Conservation (phyloP, 92 coral and sea anemone genomes). For the Epizoanthus fatuus region DNA sequence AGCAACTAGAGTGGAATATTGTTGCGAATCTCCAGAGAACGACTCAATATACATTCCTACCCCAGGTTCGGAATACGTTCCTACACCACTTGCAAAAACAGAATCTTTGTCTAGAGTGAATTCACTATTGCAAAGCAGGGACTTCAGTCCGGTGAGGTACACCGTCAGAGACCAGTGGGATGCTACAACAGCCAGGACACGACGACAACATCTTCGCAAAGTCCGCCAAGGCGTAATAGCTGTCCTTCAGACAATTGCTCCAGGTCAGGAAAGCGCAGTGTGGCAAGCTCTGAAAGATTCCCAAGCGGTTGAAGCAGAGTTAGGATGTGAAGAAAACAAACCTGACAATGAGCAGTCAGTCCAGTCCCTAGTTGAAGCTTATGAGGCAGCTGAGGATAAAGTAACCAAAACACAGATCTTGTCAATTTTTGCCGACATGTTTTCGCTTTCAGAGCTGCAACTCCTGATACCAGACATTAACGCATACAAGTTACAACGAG, state of each 20-base stretch:
- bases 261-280: constrained; percentile 66
- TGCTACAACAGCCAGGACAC: constrained; percentile 52
- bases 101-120: constrained; percentile 16
- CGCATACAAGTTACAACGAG: too few species aligned
- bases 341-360: constrained; percentile 39
- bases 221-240: constrained; percentile 62
- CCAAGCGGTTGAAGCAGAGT: constrained; percentile 19
- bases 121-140: constrained; percentile 55
- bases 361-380: constrained; percentile 60
- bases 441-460: too few species aligned
- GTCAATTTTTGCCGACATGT: constrained; percentile 47
- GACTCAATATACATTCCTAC: too few species aligned
- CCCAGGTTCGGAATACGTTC: too few species aligned
- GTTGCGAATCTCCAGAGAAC: too few species aligned
- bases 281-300: constrained; percentile 49
- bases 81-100: neutral
- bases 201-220: constrained; percentile 57
- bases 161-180: constrained; percentile 18
- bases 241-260: constrained; percentile 65
- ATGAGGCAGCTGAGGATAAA: constrained; percentile 55
- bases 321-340: neutral
- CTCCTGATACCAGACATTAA: too few species aligned
- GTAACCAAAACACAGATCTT: constrained; percentile 59
- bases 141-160: constrained; percentile 69
- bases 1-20: too few species aligned